Conservation (phyloP, 2,888 invertebrate genomes). For the Macrosoma leucophasiata region DNA sequence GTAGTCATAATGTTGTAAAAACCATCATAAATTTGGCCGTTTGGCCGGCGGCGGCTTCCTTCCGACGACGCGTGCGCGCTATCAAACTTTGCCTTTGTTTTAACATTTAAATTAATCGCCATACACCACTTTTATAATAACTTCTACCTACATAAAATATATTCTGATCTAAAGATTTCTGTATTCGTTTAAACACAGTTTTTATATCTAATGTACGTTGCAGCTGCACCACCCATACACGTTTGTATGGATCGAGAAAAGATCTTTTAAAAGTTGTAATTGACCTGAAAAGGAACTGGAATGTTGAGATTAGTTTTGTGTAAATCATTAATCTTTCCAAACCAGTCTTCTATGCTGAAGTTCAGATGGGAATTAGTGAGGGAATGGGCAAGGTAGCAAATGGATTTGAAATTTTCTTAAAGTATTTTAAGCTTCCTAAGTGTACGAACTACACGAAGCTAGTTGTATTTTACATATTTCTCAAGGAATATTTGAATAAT, state of each 20-base stretch:
- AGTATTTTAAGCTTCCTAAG: no score
- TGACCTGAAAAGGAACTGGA: conserved; percentile 41
- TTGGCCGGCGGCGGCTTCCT: conserved; percentile 49
- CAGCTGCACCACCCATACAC: conserved; percentile 21
- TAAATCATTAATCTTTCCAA: conserved; percentile 60
- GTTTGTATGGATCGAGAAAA: conserved; percentile 46
- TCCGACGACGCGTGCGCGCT: conserved; percentile 41
- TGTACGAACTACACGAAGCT: no score
- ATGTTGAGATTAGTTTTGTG: conserved; percentile 53
- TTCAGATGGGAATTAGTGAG: no score
- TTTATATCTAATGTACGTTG: conserved; percentile 3
- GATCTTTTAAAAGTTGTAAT: conserved; percentile 59
- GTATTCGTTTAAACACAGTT: conserved; percentile 3
- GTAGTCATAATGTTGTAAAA: no score
- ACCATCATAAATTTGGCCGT: conserved; percentile 51
- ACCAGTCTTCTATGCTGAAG: conserved; percentile 7
- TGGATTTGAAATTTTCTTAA: no score
- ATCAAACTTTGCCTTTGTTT: conserved; percentile 16
- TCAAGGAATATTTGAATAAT: no score
- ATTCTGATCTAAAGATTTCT: no score
- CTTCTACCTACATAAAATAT: conserved; percentile 8
- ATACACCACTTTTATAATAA: conserved; percentile 5
- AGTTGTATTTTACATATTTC: no score
- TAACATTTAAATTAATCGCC: conserved; percentile 13
- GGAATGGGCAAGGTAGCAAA: no score